A percentile compares a stretch with the other conserved stretches of the same genome.
Evolutionary conservation across 2,113 vertebrate species (phyloP).

Genomic region (Pelecanoides urinatrix): DNA sequence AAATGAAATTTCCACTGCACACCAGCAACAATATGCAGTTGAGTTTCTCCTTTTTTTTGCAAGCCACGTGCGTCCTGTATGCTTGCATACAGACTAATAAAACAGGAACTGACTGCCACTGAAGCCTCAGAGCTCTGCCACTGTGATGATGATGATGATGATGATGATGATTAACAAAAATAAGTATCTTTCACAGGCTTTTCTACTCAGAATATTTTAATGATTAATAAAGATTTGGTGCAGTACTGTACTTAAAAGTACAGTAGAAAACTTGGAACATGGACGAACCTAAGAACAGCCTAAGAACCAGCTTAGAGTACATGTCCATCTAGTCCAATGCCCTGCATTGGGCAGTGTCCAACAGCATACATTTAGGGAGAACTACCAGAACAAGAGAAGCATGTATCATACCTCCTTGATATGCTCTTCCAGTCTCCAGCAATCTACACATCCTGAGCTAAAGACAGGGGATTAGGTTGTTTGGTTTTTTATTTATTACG

Average conservation of each 20-base stretch:
- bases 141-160: neutral
- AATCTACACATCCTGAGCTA: neutral
- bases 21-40: neutral
- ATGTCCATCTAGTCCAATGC: neutral
- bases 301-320: neutral
- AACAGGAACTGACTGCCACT: neutral
- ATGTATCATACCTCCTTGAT: neutral
- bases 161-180: neutral
- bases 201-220: neutral
- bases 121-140: neutral
- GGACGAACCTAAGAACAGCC: neutral
- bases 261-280: neutral
- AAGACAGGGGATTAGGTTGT: neutral
- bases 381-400: neutral
- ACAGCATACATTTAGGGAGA: neutral
- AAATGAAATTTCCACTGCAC: neutral
- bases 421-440: neutral
- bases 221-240: neutral
- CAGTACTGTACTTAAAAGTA: neutral
- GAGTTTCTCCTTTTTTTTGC: neutral
- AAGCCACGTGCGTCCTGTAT: neutral
- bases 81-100: neutral
- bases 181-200: neutral
- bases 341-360: neutral
- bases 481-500: neutral